Percentiles rank a stretch among this genome's conserved stretches.
phyloP scores from a whole-genome alignment of 2,113 vertebrate genomes.

The Hyperoodon ampullatus region DNA sequence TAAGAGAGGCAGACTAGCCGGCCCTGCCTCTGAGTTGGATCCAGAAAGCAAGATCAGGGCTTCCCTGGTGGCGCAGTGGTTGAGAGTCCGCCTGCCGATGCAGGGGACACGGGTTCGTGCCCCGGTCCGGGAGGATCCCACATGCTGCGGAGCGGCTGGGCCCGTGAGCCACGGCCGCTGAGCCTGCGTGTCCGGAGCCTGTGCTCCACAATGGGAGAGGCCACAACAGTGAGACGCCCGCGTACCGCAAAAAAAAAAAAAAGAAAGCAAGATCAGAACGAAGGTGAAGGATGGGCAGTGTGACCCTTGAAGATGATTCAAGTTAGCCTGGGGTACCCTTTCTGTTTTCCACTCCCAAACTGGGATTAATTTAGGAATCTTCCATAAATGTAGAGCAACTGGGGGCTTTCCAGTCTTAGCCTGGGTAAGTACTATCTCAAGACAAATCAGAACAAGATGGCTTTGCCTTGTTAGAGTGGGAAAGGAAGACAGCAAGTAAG shows the following conservation, averaged over 20 bases:
- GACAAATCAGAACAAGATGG: slow-evolving; percentile 50
- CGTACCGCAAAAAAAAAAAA: too few relatives aligned
- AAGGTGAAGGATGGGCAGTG: slow-evolving; percentile 19
- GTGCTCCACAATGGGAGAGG: too few relatives aligned
- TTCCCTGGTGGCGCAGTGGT: too few relatives aligned
- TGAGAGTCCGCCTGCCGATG: too few relatives aligned
- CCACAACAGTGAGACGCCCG: too few relatives aligned
- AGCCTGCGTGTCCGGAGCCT: too few relatives aligned
- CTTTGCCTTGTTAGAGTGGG: background rate
- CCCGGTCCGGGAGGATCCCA: too few relatives aligned
- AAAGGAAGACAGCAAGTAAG: background rate
- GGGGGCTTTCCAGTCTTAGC: slow-evolving; percentile 63
- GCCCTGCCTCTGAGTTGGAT: slow-evolving; percentile 39
- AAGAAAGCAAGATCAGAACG: slow-evolving; percentile 41
- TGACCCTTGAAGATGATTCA: slow-evolving; percentile 65
- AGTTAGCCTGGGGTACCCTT: slow-evolving; percentile 73
- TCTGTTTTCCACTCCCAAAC: slow-evolving; percentile 68
- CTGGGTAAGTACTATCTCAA: slow-evolving; percentile 46
- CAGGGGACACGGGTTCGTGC: too few relatives aligned
- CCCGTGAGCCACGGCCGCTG: too few relatives aligned
- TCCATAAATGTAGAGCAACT: slow-evolving; percentile 65
- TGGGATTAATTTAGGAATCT: slow-evolving; percentile 53
- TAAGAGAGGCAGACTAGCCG: slow-evolving; percentile 59
- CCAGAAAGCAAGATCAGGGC: slow-evolving; percentile 17
- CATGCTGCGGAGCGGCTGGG: too few relatives aligned